Conservation (phyloP, 92 coral and sea anemone genomes). For the Bergia sp. region DNA sequence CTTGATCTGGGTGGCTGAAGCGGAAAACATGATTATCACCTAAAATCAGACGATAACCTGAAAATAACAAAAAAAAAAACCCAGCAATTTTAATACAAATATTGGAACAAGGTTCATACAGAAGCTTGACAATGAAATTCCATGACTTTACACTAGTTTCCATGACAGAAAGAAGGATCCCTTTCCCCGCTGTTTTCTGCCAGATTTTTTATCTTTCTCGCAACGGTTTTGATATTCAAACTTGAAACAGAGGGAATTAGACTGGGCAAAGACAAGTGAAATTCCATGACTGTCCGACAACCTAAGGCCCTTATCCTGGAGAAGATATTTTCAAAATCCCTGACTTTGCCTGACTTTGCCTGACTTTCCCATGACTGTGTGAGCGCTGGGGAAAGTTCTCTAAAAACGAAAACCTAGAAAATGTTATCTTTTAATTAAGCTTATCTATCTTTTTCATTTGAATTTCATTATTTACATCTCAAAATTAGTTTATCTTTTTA, state of each 20-base stretch:
- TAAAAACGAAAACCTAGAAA: not conserved
- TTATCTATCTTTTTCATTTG: not conserved
- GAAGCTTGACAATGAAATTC: no score
- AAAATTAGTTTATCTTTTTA: not conserved
- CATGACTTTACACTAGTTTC: not conserved
- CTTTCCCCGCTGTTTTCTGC: not conserved
- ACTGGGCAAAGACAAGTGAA: not conserved
- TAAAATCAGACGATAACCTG: slow-evolving; percentile 94
- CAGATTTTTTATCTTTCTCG: not conserved
- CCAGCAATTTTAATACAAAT: not conserved
- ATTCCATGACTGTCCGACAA: not conserved
- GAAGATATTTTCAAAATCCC: no score
- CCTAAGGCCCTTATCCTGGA: no score
- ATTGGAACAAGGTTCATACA: not conserved
- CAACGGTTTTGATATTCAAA: not conserved
- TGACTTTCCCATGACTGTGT: no score
- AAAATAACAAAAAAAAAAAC: slow-evolving; percentile 13
- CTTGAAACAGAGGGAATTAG: not conserved
- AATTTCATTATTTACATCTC: not conserved
- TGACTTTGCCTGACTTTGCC: no score
- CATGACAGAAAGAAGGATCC: no score
- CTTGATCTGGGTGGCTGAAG: slow-evolving; percentile 96
- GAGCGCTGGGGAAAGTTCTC: no score
- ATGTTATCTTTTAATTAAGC: no score
- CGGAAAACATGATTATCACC: slow-evolving; percentile 97